Evolutionary conservation across 2,113 vertebrate genomes (phyloP).

Genomic region (Chaenogobius annularis): DNA sequence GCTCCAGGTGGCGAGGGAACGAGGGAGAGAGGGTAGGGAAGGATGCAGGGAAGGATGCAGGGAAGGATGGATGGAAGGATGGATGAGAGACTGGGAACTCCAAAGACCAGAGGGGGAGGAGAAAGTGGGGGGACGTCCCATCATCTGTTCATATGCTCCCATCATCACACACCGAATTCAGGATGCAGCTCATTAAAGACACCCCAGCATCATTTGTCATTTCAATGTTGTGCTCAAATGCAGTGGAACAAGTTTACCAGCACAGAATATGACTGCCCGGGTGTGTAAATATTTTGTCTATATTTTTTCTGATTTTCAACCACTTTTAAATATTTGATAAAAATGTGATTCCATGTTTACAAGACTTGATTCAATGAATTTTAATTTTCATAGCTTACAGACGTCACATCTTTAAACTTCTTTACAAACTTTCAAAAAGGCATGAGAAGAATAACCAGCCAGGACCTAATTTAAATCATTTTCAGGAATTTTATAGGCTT

Average conservation of each 20-base stretch:
- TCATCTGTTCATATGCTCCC: conserved; percentile 73
- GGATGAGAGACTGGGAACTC: conserved; percentile 29
- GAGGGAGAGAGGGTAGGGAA: conserved; percentile 51
- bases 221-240: neutral
- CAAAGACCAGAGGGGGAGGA: conserved; percentile 26
- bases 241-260: neutral
- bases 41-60: conserved; percentile 33
- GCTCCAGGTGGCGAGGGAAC: conserved; percentile 79
- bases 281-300: neutral
- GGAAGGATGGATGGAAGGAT: conserved; percentile 39
- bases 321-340: too few relatives aligned
- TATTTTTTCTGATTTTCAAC: neutral
- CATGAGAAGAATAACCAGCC: neutral
- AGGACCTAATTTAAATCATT: neutral
- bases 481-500: neutral
- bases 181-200: conserved; percentile 8
- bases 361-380: too few relatives aligned
- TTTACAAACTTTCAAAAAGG: neutral
- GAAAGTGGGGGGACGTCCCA: conserved; percentile 34
- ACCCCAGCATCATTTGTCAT: neutral
- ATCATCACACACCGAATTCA: conserved; percentile 33
- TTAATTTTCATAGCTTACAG: too few relatives aligned
- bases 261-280: neutral
- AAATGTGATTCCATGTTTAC: too few relatives aligned
- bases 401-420: too few relatives aligned